Conservation (phyloP, 2,797 vertebrate species). For the Australoheros facetus region DNA sequence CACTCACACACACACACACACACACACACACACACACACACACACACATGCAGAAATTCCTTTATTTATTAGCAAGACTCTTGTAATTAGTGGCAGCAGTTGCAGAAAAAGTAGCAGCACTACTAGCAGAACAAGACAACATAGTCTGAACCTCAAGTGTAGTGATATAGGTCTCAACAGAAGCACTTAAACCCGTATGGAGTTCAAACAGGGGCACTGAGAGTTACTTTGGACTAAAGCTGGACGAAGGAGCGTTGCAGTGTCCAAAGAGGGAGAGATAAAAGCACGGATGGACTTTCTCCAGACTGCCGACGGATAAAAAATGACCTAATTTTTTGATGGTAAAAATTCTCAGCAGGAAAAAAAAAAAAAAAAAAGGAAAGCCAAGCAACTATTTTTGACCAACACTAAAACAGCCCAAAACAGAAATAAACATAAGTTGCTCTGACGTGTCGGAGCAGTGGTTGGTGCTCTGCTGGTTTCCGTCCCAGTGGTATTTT, state of each 20-base stretch:
- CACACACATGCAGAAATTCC: no score
- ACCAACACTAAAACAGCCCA: conserved; percentile 16
- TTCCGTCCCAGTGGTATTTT: conserved; percentile 32
- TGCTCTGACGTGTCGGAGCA: conserved; percentile 5
- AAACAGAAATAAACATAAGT: conserved; percentile 29
- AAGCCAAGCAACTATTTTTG: conserved; percentile 27
- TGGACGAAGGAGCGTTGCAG: conserved; percentile 21
- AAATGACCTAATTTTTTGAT: conserved; percentile 59
- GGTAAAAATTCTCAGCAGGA: conserved; percentile 21
- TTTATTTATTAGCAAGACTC: no score
- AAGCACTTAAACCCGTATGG: not conserved
- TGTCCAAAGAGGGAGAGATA: conserved; percentile 36
- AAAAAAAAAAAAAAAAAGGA: conserved; percentile 4
- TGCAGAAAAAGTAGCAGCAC: not conserved
- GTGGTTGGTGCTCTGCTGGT: conserved; percentile 32
- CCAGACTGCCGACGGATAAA: conserved; percentile 48
- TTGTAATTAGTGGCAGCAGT: not conserved
- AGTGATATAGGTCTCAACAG: not conserved
- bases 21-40: no score
- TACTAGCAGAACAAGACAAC: not conserved
- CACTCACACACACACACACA: no score
- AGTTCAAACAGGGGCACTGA: conserved; percentile 8
- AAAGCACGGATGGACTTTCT: conserved; percentile 50
- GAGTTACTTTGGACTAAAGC: conserved; percentile 13
- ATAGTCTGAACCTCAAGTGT: not conserved